Conservation (phyloP, 2,888 invertebrate species). For the Coleophora flavipennella region DNA sequence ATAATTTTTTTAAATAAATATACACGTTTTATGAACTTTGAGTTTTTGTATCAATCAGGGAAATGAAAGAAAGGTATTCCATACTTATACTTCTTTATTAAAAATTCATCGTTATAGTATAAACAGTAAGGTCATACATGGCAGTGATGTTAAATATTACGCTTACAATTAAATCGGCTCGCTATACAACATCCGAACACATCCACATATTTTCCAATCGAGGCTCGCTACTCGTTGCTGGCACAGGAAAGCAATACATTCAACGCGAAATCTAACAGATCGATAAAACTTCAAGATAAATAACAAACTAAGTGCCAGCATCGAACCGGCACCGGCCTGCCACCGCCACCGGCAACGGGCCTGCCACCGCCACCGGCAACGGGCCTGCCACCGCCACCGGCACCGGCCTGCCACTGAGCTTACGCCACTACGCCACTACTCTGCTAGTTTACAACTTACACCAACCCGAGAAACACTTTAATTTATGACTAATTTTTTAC, state of each 20-base stretch:
- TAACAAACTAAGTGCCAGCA: conserved; percentile 46
- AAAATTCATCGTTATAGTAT: conserved; percentile 66
- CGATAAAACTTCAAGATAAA: conserved; percentile 50
- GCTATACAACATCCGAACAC: conserved; percentile 45
- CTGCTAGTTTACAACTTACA: conserved; percentile 44
- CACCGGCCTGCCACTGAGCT: conserved; percentile 41
- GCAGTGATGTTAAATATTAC: conserved; percentile 67
- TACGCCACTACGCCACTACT: conserved; percentile 38
- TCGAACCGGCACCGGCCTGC: conserved; percentile 34
- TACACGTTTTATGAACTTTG: conserved; percentile 22
- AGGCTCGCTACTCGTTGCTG: conserved; percentile 21
- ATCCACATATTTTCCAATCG: conserved; percentile 22
- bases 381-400: conserved; percentile 35
- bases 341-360: too few relatives aligned
- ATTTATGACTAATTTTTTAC: conserved; percentile 35
- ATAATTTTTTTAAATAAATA: too few relatives aligned
- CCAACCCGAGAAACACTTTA: conserved; percentile 40
- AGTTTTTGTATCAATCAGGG: conserved; percentile 15
- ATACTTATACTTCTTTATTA: conserved; percentile 54
- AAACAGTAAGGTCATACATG: conserved; percentile 72
- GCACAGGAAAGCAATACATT: conserved; percentile 38
- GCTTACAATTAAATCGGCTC: conserved; percentile 54
- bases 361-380: conserved; percentile 33
- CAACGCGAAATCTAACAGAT: conserved; percentile 57
- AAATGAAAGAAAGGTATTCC: conserved; percentile 18